Evolutionary conservation across 2,888 invertebrate genomes (phyloP).

Genomic region (Philopedon plagiatum): DNA sequence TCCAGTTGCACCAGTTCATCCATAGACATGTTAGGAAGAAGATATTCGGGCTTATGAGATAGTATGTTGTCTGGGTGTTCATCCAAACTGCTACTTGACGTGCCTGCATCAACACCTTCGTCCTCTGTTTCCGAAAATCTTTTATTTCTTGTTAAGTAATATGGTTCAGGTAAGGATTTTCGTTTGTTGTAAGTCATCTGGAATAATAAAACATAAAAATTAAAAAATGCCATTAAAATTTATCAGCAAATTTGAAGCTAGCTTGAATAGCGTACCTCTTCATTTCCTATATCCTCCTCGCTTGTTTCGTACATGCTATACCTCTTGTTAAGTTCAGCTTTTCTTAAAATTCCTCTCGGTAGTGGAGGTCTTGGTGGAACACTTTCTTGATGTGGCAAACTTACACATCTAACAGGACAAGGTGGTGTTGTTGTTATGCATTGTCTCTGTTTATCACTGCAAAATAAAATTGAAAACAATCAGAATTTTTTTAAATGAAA

Average conservation of each 20-base stretch:
- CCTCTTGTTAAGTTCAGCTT: conserved; percentile 66
- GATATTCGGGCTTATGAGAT: conserved; percentile 56
- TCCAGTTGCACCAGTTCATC: conserved; percentile 78
- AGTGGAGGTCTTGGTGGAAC: conserved; percentile 81
- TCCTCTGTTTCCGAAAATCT: conserved; percentile 71
- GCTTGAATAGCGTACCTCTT: conserved; percentile 39
- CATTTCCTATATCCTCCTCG: conserved; percentile 39
- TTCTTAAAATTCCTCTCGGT: conserved; percentile 78
- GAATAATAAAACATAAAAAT: no score
- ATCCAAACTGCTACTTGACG: conserved; percentile 73
- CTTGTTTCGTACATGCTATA: conserved; percentile 76
- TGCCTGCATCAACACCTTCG: conserved; percentile 73
- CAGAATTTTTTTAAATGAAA: no score
- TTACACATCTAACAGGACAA: conserved; percentile 79
- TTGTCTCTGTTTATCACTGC: conserved; percentile 69
- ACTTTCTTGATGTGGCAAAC: conserved; percentile 73
- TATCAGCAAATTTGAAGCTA: not conserved
- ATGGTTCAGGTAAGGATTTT: conserved; percentile 83
- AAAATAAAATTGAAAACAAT: no score
- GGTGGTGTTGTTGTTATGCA: conserved; percentile 69
- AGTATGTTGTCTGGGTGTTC: conserved; percentile 69
- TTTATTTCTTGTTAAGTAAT: conserved; percentile 68
- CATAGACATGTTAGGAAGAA: conserved; percentile 70
- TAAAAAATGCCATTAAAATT: no score
- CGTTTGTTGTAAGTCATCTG: conserved; percentile 72